These are phyloP conservation scores for Hydroisotoma schaefferi DNA, from an alignment of 2,888 invertebrate species.

Conservation along the genomic window DNA sequence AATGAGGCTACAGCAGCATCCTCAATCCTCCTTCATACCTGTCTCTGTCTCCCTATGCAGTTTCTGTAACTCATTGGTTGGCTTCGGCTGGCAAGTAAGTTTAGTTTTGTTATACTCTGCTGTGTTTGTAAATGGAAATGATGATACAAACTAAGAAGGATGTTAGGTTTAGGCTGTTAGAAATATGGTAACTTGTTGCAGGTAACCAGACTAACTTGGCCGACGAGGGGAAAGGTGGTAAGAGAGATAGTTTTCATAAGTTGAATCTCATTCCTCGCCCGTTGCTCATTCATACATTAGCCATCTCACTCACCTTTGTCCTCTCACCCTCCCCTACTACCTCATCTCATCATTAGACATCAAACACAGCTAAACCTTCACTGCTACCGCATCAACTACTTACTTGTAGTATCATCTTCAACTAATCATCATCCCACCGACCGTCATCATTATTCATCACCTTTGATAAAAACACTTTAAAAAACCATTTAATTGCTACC, in stretches of 20 bases:
- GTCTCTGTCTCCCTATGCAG: too few species aligned
- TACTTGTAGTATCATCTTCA: too few species aligned
- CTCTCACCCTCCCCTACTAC: background rate
- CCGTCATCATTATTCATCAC: too few species aligned
- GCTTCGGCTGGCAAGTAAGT: too few species aligned
- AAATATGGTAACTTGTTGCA: background rate
- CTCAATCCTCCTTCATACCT: too few species aligned
- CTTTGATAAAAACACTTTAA: background rate
- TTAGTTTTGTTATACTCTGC: too few species aligned
- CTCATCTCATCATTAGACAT: background rate
- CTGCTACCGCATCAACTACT: background rate
- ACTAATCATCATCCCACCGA: too few species aligned
- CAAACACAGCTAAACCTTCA: background rate
- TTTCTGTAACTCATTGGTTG: too few species aligned
- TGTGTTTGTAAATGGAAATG: background rate
- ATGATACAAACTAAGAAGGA: background rate
- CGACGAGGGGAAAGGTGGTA: background rate
- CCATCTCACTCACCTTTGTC: background rate
- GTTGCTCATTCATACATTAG: constrained; percentile 3
- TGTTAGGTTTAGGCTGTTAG: background rate
- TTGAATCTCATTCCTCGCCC: background rate
- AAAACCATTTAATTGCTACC: background rate
- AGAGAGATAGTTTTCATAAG: background rate
- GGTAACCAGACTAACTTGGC: background rate
- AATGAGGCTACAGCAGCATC: too few species aligned